Conservation (phyloP, 2,113 vertebrate genomes). For the Sardina pilchardus region DNA sequence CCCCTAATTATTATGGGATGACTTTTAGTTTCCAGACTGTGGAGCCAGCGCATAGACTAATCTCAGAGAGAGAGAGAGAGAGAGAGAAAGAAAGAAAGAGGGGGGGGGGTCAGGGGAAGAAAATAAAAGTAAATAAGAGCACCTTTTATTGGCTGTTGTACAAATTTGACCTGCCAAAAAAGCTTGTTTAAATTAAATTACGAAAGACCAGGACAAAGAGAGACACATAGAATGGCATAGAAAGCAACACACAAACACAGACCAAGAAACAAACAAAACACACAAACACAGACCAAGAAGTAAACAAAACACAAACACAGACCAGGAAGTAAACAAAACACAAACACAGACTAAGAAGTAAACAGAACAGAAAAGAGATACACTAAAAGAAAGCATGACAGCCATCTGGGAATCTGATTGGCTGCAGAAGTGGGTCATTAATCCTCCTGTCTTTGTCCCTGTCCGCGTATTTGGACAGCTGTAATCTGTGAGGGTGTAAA, state of each 20-base stretch:
- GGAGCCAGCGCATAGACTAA: not conserved
- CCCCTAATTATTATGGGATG: not conserved
- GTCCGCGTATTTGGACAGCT: not conserved
- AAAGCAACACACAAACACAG: not conserved
- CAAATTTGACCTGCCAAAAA: not conserved
- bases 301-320: not conserved
- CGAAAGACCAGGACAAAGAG: not conserved
- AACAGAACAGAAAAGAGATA: no score
- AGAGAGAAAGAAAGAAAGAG: not conserved
- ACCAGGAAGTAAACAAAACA: not conserved
- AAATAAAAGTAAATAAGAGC: not conserved
- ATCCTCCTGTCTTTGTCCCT: not conserved
- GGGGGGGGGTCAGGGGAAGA: not conserved
- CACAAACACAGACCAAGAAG: not conserved
- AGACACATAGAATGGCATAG: not conserved
- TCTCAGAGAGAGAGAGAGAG: not conserved
- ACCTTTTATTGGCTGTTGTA: not conserved
- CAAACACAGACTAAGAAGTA: no score
- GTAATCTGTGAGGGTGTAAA: not conserved
- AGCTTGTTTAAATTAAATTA: no score
- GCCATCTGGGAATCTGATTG: not conserved
- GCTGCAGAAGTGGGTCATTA: not conserved
- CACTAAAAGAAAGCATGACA: no score
- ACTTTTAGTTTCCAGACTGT: not conserved
- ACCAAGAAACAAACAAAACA: no score